Evolutionary conservation across 30 jellyfish, hydroid and myxozoan species (phyloP).

Genomic region (Turritopsis dohrnii): DNA sequence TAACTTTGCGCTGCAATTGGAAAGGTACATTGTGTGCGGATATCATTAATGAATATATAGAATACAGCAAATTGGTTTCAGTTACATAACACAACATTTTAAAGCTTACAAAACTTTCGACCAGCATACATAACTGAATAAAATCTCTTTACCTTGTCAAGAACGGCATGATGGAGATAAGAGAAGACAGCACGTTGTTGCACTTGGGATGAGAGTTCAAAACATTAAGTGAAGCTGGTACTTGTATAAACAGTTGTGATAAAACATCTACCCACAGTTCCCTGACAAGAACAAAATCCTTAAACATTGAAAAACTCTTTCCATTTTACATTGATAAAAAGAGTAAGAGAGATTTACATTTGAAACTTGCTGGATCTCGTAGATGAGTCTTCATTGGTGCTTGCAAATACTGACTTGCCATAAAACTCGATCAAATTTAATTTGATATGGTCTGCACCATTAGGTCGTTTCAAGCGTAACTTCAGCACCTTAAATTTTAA

Average conservation of each 20-base stretch:
- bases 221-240: background rate
- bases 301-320: no score
- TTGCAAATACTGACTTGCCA: constrained; percentile 58
- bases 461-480: constrained; percentile 51
- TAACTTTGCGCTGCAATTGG: no score
- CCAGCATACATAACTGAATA: background rate
- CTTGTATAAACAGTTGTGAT: background rate
- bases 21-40: no score
- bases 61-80: no score
- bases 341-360: background rate
- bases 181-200: background rate
- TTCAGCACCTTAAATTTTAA: constrained; percentile 53
- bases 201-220: background rate
- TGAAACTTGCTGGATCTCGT: background rate
- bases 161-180: constrained; percentile 18
- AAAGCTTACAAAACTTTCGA: no score
- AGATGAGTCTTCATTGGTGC: background rate
- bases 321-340: background rate
- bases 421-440: constrained; percentile 55
- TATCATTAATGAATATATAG: no score
- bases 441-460: constrained; percentile 51
- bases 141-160: constrained; percentile 10
- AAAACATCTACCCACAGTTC: constrained; percentile 8
- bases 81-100: no score
- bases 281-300: constrained; percentile 21